A percentile compares a stretch with the other conserved stretches of the same genome.
These are phyloP conservation scores for Elephas maximus DNA, from an alignment of 2,113 vertebrate species.

Conservation along the genomic window DNA sequence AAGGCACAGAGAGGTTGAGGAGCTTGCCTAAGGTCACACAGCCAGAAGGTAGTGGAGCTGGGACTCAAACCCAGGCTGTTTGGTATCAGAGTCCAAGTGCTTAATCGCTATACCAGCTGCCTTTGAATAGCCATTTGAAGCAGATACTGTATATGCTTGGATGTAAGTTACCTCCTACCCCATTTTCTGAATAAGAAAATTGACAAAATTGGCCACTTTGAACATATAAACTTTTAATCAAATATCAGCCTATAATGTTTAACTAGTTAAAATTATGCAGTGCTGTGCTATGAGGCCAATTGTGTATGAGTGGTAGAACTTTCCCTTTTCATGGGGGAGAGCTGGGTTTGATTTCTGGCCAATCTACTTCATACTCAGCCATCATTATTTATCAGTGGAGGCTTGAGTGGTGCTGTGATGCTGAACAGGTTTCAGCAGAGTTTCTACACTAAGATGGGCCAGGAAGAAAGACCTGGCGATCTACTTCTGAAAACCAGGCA, in stretches of 20 bases:
- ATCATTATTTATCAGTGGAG: not conserved
- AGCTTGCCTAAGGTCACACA: not conserved
- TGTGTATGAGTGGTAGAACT: not conserved
- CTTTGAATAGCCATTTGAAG: not conserved
- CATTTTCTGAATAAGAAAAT: not conserved
- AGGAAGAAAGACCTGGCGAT: not conserved
- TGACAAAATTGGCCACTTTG: not conserved
- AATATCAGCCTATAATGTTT: not conserved
- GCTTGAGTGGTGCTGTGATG: not conserved
- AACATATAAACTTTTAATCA: not conserved
- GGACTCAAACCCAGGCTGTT: not conserved
- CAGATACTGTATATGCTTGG: not conserved
- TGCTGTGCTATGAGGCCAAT: not conserved
- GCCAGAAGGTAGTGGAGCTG: too few species aligned
- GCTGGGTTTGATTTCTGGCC: not conserved
- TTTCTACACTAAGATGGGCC: not conserved
- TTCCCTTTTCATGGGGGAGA: not conserved
- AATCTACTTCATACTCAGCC: not conserved
- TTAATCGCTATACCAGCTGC: not conserved
- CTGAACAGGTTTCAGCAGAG: not conserved
- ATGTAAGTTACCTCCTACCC: not conserved
- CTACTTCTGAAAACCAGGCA: not conserved
- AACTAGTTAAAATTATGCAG: not conserved
- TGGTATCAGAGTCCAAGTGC: not conserved
- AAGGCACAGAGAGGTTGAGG: not conserved